Percentiles rank a stretch among this genome's conserved stretches.
phyloP scores from a whole-genome alignment of 2,888 invertebrate genomes.

The Nephrocerus scutellatus region DNA sequence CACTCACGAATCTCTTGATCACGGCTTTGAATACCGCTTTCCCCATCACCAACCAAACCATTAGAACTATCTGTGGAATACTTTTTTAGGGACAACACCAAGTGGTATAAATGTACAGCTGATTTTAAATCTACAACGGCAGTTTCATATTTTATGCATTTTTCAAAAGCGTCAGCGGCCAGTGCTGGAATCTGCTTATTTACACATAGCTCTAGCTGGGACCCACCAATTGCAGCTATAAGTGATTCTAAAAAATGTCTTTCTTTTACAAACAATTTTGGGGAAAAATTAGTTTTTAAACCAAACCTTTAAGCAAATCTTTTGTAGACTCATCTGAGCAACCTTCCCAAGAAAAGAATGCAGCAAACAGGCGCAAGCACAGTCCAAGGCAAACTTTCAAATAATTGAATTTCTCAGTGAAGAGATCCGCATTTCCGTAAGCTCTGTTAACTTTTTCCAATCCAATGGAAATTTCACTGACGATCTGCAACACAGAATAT shows the following conservation, averaged over 20 bases:
- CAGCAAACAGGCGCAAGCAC: conserved; percentile 53
- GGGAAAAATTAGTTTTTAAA: not conserved
- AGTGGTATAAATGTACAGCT: conserved; percentile 38
- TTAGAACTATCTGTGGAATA: conserved; percentile 23
- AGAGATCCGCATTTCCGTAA: conserved; percentile 53
- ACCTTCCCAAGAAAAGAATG: conserved; percentile 59
- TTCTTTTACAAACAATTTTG: not conserved
- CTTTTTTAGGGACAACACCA: conserved; percentile 32
- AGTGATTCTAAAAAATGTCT: conserved; percentile 29
- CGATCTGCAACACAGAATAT: conserved; percentile 21
- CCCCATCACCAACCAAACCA: conserved; percentile 15
- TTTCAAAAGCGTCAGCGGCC: conserved; percentile 30
- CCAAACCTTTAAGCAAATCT: conserved; percentile 30
- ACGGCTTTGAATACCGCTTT: conserved; percentile 17
- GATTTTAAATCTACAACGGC: conserved; percentile 36
- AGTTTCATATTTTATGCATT: conserved; percentile 30
- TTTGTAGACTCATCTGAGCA: conserved; percentile 48
- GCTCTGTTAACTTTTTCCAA: conserved; percentile 52
- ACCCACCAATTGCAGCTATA: conserved; percentile 17
- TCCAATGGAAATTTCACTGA: conserved; percentile 31
- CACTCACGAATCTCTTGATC: conserved; percentile 36
- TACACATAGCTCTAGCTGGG: conserved; percentile 10
- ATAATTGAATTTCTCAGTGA: conserved; percentile 49
- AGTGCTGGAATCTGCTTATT: conserved; percentile 22
- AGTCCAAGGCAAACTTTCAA: conserved; percentile 53